Evolutionary conservation across 2,888 invertebrate species (phyloP), one percentile per base, ranked within the genome.

Genomic region (Adelognathus sp.): DNA sequence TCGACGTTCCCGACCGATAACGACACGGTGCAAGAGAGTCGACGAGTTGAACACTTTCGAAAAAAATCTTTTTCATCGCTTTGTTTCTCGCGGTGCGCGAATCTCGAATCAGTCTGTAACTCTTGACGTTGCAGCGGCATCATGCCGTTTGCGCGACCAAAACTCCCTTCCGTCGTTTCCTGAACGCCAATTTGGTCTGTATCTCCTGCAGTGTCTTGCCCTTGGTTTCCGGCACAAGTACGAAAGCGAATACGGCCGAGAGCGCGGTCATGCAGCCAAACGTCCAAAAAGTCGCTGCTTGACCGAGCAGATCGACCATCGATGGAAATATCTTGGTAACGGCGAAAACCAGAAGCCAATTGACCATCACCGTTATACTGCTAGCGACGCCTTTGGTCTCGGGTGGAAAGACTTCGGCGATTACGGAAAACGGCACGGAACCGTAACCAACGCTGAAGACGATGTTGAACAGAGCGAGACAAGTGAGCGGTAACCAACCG

Each of bases 381-480:
- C 88, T 88, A 2, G 90, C 90, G 24, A 90, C 86, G 16, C 89
- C 91, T 64, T 91, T 91, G 1, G 91, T 93, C 80, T 92, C 89
- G 2, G 91, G 85, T 84, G 93, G 91, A 85, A 93, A 90, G 41
- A 92, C 84, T 84, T 92, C 93, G 54, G 93, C 86, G 85, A 92
- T 90, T 78, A 92, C 87, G n/a, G 92, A 86, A 89, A 92, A 93
- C 0, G 92, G 92, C 24, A 92, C 91, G 0, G 92, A 92, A 1
- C 92, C 92, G 76, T 90, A 92, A n/a, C 92, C 92, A 4, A 92
- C 79, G 3, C 92, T 90, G 84, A 92, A 93, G 0, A 91, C 90
- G 4, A 91, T 85, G 76, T 92, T 92, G 86, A 90, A 93, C 27
- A 92, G 80, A 1, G 91, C 84, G 5, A 93, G 82, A 56, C 91